Evolutionary conservation across 2,888 invertebrate genomes (phyloP), one percentile per base, ranked within the genome.

Genomic region (Meteorus colon): DNA sequence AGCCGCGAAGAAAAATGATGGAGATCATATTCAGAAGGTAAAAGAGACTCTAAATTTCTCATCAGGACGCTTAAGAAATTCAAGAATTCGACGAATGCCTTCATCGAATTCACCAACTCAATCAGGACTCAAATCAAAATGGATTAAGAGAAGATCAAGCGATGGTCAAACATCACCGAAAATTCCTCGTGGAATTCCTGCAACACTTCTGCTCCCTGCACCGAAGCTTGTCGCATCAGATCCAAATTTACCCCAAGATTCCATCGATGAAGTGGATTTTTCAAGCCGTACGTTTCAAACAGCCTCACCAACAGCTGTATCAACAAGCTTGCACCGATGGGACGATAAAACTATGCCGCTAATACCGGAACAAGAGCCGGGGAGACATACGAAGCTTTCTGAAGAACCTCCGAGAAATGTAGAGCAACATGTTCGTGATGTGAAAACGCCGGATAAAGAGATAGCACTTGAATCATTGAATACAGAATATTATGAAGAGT

Each of bases 61-160:
- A 31, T 73, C 79, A 84, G 79, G 79, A 83, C 31, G 82, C 83
- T 60, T 88, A 88, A 78, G 80, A 77, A 75, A 60, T 51, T 41
- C 79, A 79, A 73, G 79, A 41, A 79, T 91, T 4, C 87, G 90
- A 37, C 90, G 92, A 77, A 85, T 90, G 81, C 81, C 90, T 2
- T 92, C 92, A 24, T 91, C 92, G 6, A 87, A 91, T 67, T 85
- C 87, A 4, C 83, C 83, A 14, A 86, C 85, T 4, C 88, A 88
- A 78, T 86, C 88, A 70, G 77, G 85, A 82, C 72, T 80, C 0
- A 88, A 84, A 74, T 78, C 81, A 24, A 84, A 76, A 12, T 80
- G 78, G 81, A 80, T 85, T 76, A 85, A 88, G 0, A 81, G 89
- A 31, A 83, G 87, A 69, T 86, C 85, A 0, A 89, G 88, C 74